Conservation (phyloP, 2,113 vertebrate species). For the Meleagris gallopavo region DNA sequence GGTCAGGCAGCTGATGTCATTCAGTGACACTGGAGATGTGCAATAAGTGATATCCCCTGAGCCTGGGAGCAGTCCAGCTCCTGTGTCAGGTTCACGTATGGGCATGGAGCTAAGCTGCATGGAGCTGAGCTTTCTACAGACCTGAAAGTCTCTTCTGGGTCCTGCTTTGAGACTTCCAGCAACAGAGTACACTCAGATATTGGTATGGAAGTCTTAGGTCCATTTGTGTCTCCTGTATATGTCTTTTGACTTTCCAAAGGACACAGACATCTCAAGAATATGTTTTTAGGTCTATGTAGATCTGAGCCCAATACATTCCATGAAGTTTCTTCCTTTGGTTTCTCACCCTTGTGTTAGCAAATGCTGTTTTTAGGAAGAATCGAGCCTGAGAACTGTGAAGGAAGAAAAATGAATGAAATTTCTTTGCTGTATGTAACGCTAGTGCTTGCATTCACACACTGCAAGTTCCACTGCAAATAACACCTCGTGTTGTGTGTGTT, state of each 20-base stretch:
- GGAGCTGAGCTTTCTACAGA: background rate
- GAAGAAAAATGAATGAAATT: background rate
- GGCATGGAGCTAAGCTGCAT: background rate
- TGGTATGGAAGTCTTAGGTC: background rate
- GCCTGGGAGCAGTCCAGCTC: background rate
- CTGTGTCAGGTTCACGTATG: background rate
- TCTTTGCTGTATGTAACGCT: background rate
- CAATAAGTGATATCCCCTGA: background rate
- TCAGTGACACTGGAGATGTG: background rate
- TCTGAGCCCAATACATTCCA: background rate
- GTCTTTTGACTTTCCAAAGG: constrained; percentile 28
- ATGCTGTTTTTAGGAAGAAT: constrained; percentile 23
- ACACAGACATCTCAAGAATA: background rate
- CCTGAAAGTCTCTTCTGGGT: background rate
- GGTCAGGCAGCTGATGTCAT: background rate
- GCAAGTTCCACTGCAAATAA: constrained; percentile 59
- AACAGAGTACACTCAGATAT: background rate
- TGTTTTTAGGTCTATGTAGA: constrained; percentile 6
- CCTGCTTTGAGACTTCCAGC: background rate
- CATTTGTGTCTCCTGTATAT: background rate
- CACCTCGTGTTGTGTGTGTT: background rate
- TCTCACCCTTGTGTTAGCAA: background rate
- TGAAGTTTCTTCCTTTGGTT: background rate
- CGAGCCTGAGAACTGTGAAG: background rate
- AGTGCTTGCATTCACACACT: background rate